These are phyloP conservation scores for Sanderia malayensis DNA, from an alignment of 30 jellyfish, hydroid and myxozoan genomes.

Conservation along the genomic window DNA sequence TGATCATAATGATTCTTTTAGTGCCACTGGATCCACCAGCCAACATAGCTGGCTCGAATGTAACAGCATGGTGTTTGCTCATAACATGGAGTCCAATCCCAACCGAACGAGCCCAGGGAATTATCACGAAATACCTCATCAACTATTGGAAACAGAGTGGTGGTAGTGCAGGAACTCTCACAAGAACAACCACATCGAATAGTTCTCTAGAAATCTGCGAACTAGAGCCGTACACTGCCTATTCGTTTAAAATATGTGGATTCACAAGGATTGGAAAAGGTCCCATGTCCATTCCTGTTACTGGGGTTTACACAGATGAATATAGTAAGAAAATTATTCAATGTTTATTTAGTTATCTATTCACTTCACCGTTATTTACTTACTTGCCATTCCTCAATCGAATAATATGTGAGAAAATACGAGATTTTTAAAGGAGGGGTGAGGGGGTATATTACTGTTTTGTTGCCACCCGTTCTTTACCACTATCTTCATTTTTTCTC, in stretches of 20 bases:
- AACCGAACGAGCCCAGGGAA: slow-evolving; percentile 25
- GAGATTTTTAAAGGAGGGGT: too few relatives aligned
- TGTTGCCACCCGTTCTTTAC: too few relatives aligned
- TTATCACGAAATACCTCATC: slow-evolving; percentile 26
- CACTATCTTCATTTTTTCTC: too few relatives aligned
- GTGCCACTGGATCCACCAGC: slow-evolving; percentile 46
- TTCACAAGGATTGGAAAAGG: slow-evolving; percentile 51
- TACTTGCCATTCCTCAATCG: too few relatives aligned
- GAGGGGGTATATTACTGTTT: too few relatives aligned
- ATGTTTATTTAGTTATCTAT: too few relatives aligned
- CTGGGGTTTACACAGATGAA: slow-evolving; percentile 34
- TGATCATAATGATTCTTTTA: too few relatives aligned
- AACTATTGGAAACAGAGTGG: slow-evolving; percentile 8
- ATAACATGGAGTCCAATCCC: slow-evolving; percentile 49
- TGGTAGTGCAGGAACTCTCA: not conserved
- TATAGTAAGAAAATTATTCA: slow-evolving; percentile 28
- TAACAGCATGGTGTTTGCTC: slow-evolving; percentile 20
- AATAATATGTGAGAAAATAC: too few relatives aligned
- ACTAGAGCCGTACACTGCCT: slow-evolving; percentile 35
- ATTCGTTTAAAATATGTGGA: slow-evolving; percentile 16
- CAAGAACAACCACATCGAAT: not conserved
- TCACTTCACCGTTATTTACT: too few relatives aligned
- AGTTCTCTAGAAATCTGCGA: slow-evolving; percentile 19
- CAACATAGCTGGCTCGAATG: not conserved
- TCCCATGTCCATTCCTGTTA: not conserved